These are phyloP conservation scores for Syngnathus acus DNA, from an alignment of 2,797 vertebrate genomes.

Conservation along the genomic window DNA sequence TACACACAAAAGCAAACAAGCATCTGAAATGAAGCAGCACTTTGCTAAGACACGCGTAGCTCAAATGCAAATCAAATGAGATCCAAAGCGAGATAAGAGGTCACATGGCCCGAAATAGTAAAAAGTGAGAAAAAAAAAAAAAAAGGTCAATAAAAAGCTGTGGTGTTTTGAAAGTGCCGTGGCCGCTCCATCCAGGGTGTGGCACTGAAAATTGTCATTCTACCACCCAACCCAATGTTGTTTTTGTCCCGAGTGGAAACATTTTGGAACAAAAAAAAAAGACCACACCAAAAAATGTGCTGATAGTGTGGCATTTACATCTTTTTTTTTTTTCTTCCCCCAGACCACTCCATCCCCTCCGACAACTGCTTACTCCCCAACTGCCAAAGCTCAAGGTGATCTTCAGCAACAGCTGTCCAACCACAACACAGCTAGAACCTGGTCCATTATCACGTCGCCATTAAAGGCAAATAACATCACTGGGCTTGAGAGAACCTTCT, in stretches of 20 bases:
- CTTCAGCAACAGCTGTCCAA: slow-evolving; percentile 4
- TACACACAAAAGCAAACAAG: slow-evolving; percentile 5
- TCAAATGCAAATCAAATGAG: slow-evolving; percentile 10
- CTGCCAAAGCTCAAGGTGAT: not conserved
- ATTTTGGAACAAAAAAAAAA: slow-evolving; percentile 1
- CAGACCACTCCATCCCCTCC: not conserved
- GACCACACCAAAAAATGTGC: not conserved
- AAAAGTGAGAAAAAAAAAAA: slow-evolving; percentile 15
- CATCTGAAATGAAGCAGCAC: slow-evolving; percentile 5
- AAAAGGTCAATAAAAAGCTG: slow-evolving; percentile 34
- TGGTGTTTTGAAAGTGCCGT: slow-evolving; percentile 23
- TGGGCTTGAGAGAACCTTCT: slow-evolving; percentile 27
- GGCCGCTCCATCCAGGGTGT: slow-evolving; percentile 32
- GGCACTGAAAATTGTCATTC: slow-evolving; percentile 22
- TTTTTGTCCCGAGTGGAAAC: slow-evolving; percentile 11
- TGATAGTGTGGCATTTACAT: not conserved
- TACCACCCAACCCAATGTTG: slow-evolving; percentile 9
- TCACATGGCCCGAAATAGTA: slow-evolving; percentile 18
- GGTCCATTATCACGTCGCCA: not conserved
- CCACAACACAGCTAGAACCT: not conserved
- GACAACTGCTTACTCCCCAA: slow-evolving; percentile 10
- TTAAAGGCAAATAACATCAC: slow-evolving; percentile 27
- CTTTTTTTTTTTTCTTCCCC: not conserved
- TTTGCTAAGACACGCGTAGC: not conserved
- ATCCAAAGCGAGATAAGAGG: slow-evolving; percentile 15